phyloP scores from a whole-genome alignment of 2,797 vertebrate species.

The Poecilia picta region DNA sequence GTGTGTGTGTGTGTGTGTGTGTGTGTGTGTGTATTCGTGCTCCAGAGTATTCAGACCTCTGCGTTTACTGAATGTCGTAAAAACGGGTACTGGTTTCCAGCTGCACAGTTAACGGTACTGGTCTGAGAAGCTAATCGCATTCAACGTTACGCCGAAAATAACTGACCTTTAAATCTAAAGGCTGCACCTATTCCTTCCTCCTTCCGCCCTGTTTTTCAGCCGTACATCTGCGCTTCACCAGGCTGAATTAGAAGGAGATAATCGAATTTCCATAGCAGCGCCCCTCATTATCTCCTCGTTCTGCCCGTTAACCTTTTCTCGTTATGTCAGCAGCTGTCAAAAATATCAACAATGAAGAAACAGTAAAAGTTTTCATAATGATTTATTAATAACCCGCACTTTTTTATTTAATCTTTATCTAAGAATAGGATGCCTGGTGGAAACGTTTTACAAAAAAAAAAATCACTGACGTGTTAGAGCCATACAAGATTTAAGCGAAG shows the following conservation, averaged over 20 bases:
- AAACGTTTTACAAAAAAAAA: constrained; percentile 30
- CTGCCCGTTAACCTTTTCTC: constrained; percentile 46
- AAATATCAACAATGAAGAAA: constrained; percentile 37
- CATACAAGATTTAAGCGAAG: constrained; percentile 13
- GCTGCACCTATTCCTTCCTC: not conserved
- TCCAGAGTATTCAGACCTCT: constrained; percentile 8
- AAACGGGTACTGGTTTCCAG: constrained; percentile 19
- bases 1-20: constrained; percentile 18
- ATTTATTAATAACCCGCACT: constrained; percentile 48
- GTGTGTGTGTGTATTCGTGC: constrained; percentile 17
- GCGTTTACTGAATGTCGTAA: constrained; percentile 16
- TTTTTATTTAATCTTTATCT: constrained; percentile 46
- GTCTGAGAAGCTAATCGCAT: constrained; percentile 17
- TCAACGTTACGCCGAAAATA: constrained; percentile 1
- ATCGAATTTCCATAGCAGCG: constrained; percentile 55
- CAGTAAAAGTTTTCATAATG: constrained; percentile 37
- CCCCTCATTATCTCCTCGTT: constrained; percentile 48
- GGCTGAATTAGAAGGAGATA: constrained; percentile 55
- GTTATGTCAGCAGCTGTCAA: constrained; percentile 35
- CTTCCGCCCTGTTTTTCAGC: not conserved
- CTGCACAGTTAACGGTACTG: not conserved
- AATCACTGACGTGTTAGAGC: constrained; percentile 1
- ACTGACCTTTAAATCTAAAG: constrained; percentile 18
- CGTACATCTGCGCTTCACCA: constrained; percentile 47
- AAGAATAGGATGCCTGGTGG: constrained; percentile 57